Evolutionary conservation across 1,140 invertebrate genomes (phyloP).

Genomic region (Pseudomyrmex cubaensis): DNA sequence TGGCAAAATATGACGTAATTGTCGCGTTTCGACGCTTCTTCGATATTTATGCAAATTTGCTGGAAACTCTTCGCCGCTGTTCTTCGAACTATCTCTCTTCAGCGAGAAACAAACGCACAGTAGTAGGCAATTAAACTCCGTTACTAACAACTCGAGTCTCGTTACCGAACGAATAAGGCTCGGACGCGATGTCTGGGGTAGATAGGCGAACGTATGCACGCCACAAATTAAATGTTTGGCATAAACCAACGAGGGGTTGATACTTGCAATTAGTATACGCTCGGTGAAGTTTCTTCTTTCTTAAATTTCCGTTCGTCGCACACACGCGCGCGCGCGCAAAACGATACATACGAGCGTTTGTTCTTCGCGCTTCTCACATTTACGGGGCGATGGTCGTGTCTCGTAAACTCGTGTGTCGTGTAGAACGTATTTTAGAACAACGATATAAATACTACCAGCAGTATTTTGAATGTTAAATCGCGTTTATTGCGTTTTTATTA

Average conservation of each 20-base stretch:
- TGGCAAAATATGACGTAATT: not conserved
- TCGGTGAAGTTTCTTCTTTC: constrained; percentile 24
- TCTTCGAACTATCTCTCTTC: constrained; percentile 7
- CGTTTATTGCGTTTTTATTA: not conserved
- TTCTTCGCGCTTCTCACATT: not conserved
- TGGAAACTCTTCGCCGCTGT: constrained; percentile 8
- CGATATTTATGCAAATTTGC: constrained; percentile 42
- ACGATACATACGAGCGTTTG: not conserved
- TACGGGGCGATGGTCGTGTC: no score
- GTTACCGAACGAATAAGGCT: constrained; percentile 44
- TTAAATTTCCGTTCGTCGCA: not conserved
- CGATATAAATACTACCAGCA: not conserved
- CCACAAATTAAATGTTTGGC: constrained; percentile 60
- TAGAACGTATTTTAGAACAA: not conserved
- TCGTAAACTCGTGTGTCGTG: no score
- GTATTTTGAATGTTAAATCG: not conserved
- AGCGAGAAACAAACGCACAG: constrained; percentile 48
- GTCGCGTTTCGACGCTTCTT: not conserved
- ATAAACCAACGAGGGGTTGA: constrained; percentile 61
- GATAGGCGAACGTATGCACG: constrained; percentile 58
- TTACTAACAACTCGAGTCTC: constrained; percentile 57
- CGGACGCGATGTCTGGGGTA: constrained; percentile 56
- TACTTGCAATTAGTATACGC: constrained; percentile 53
- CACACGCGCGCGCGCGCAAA: not conserved
- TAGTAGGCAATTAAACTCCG: constrained; percentile 45